Evolutionary conservation across 2,888 invertebrate genomes (phyloP).

Genomic region (Pharmacophagus antenor): DNA sequence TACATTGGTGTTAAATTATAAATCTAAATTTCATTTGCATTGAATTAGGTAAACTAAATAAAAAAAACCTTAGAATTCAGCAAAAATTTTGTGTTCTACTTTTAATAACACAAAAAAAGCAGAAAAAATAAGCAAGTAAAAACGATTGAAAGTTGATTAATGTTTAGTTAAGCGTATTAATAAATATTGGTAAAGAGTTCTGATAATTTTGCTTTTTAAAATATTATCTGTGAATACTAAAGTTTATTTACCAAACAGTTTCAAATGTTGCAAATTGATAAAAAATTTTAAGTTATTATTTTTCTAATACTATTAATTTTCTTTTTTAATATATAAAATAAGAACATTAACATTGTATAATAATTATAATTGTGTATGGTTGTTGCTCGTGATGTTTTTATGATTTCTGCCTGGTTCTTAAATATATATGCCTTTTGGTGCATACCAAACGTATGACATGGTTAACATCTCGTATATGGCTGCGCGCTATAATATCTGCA

Average conservation of each 20-base stretch:
- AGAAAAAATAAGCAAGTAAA: neutral
- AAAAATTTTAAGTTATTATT: too few relatives aligned
- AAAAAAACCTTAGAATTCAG: neutral
- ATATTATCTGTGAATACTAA: too few relatives aligned
- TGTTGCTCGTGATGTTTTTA: neutral
- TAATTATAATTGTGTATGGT: neutral
- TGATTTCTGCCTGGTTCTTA: neutral
- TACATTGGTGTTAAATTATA: too few relatives aligned
- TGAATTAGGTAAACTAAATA: too few relatives aligned
- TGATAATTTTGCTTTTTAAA: too few relatives aligned
- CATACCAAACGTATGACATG: neutral
- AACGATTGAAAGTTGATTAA: neutral
- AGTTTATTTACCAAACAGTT: too few relatives aligned
- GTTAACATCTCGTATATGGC: slow-evolving; percentile 3
- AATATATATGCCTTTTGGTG: neutral
- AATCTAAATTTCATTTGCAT: too few relatives aligned
- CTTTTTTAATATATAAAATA: too few relatives aligned
- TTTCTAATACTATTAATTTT: too few relatives aligned
- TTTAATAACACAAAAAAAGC: neutral
- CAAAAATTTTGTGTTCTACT: neutral
- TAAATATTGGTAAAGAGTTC: too few relatives aligned
- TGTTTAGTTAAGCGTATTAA: neutral
- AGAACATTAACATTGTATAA: neutral
- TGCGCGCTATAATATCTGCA: slow-evolving; percentile 12
- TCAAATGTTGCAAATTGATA: too few relatives aligned